Percentiles rank a stretch among this genome's conserved stretches.
Conservation (phyloP, 2,888 invertebrate genomes). For the Lepidocyrtoides sp. region DNA sequence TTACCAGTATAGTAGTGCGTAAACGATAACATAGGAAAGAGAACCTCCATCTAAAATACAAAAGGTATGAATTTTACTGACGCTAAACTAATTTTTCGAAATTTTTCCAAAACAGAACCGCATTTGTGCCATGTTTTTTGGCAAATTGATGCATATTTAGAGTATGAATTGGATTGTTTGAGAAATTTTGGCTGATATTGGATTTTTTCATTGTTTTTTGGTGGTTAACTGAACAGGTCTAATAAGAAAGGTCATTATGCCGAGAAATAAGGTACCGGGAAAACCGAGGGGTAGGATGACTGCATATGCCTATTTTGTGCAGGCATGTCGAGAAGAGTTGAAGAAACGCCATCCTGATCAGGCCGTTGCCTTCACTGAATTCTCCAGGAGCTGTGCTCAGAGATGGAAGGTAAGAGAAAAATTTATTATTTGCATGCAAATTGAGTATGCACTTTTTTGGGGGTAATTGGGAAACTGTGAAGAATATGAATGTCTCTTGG, state of each 20-base stretch:
- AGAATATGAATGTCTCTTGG: not conserved
- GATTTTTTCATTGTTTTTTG: constrained; percentile 15
- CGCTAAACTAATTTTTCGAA: constrained; percentile 23
- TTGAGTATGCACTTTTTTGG: not conserved
- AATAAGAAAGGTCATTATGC: constrained; percentile 70
- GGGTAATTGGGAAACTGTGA: not conserved
- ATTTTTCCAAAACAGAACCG: not conserved
- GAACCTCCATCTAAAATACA: constrained; percentile 61
- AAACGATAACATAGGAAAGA: constrained; percentile 54
- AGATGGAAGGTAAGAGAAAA: constrained; percentile 69
- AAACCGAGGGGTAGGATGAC: constrained; percentile 98
- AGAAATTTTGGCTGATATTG: not conserved
- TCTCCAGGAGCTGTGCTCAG: constrained; percentile 68
- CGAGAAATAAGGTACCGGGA: constrained; percentile 90
- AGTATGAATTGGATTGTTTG: not conserved
- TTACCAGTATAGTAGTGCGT: constrained; percentile 26
- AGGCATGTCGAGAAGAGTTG: constrained; percentile 99
- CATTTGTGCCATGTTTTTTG: not conserved
- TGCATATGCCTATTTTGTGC: constrained; percentile 98
- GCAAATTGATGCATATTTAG: not conserved
- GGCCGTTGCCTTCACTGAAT: constrained; percentile 91
- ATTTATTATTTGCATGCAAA: not conserved
- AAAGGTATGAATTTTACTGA: constrained; percentile 75
- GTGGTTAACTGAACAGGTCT: not conserved
- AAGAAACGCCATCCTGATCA: constrained; percentile 99